Conservation (phyloP, 2,888 invertebrate species). For the Patella pellucida region DNA sequence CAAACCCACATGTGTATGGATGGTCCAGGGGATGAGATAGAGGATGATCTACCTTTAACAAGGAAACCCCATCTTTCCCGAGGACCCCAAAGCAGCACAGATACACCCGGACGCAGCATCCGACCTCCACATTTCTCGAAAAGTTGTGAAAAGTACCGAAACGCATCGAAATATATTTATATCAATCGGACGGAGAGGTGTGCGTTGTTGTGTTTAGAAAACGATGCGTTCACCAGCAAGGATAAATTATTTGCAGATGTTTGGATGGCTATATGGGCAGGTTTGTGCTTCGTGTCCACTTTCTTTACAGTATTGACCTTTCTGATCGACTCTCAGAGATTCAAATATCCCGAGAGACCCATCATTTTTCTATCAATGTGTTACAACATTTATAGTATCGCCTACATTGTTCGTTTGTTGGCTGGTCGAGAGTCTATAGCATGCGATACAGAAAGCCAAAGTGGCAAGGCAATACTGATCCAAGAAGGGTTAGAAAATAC, state of each 20-base stretch:
- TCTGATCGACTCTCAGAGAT: slow-evolving; percentile 76
- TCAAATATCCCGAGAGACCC: slow-evolving; percentile 79
- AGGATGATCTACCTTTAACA: slow-evolving; percentile 30
- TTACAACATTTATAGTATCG: slow-evolving; percentile 81
- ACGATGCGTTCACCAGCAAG: slow-evolving; percentile 83
- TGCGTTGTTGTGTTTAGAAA: slow-evolving; percentile 84
- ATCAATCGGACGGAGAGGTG: slow-evolving; percentile 84
- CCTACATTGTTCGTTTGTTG: slow-evolving; percentile 83
- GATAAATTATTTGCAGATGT: slow-evolving; percentile 87
- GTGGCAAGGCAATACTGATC: slow-evolving; percentile 75
- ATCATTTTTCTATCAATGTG: slow-evolving; percentile 87
- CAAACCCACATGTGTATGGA: slow-evolving; percentile 97
- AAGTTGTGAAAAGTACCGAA: slow-evolving; percentile 74
- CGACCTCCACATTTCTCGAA: slow-evolving; percentile 10
- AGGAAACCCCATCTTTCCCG: slow-evolving; percentile 8
- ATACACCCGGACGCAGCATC: neutral
- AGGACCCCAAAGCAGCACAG: slow-evolving; percentile 16
- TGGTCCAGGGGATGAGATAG: slow-evolving; percentile 76
- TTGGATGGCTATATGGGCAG: slow-evolving; percentile 89
- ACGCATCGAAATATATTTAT: slow-evolving; percentile 80
- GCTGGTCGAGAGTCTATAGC: slow-evolving; percentile 76
- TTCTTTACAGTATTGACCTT: slow-evolving; percentile 83
- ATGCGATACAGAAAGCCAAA: slow-evolving; percentile 73
- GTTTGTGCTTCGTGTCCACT: slow-evolving; percentile 82
- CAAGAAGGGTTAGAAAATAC: slow-evolving; percentile 90